These are phyloP conservation scores for Aleiodes alternator DNA, from an alignment of 2,888 invertebrate species.

Conservation along the genomic window DNA sequence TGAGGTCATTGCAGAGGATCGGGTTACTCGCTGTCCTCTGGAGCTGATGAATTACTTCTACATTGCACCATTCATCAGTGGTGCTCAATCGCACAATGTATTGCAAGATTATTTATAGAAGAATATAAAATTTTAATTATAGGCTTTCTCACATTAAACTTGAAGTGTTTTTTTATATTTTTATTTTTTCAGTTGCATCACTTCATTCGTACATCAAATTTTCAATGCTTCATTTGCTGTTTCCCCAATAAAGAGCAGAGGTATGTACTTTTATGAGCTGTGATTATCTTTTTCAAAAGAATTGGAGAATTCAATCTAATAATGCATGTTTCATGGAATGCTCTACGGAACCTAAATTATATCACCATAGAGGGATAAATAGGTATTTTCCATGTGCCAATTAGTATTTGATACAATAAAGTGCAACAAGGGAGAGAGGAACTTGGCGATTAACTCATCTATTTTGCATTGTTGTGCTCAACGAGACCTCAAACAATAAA, in stretches of 20 bases:
- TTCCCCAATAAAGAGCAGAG: too few species aligned
- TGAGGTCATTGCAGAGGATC: conserved; percentile 58
- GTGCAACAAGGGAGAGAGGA: conserved; percentile 69
- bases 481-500: conserved; percentile 69
- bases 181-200: too few species aligned
- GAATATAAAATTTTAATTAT: background rate
- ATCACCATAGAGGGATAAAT: background rate
- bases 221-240: too few species aligned
- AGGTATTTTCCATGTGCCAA: conserved; percentile 14
- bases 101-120: background rate
- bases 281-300: too few species aligned
- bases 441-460: conserved; percentile 76
- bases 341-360: background rate
- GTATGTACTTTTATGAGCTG: too few species aligned
- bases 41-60: conserved; percentile 65
- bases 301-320: too few species aligned
- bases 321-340: background rate
- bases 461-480: conserved; percentile 74
- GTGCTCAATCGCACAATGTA: conserved; percentile 60
- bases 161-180: too few species aligned
- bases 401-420: conserved; percentile 48
- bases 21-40: conserved; percentile 71
- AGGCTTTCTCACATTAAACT: too few species aligned
- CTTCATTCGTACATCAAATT: too few species aligned
- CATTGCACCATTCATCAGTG: conserved; percentile 65